These are phyloP conservation scores for Plotosus lineatus DNA, from an alignment of 2,113 vertebrate genomes.

Conservation along the genomic window DNA sequence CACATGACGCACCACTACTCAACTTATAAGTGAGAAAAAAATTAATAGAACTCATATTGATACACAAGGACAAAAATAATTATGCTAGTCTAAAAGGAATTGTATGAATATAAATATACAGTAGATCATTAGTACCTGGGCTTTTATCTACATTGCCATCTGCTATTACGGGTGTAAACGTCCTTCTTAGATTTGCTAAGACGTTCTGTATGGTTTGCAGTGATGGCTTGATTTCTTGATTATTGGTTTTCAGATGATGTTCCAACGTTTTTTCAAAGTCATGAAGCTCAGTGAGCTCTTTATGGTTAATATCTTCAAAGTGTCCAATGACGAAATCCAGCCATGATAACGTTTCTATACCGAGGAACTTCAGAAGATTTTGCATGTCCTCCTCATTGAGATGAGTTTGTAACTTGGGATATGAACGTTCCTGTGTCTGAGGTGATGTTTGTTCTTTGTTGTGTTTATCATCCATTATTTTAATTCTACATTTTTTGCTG, in stretches of 20 bases:
- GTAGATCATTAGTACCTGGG: constrained; percentile 63
- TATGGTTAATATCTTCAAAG: constrained; percentile 31
- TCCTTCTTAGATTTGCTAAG: constrained; percentile 66
- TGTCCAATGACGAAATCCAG: constrained; percentile 64
- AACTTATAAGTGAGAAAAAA: background rate
- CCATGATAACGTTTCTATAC: constrained; percentile 65
- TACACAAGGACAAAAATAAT: background rate
- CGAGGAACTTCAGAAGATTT: constrained; percentile 60
- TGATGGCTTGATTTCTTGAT: constrained; percentile 37
- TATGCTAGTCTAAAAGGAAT: background rate
- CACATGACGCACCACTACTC: background rate
- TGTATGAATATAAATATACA: background rate
- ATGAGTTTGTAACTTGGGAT: constrained; percentile 57
- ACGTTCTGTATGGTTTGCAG: constrained; percentile 69
- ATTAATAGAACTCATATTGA: background rate
- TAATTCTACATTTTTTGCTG: background rate
- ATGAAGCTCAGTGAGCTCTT: constrained; percentile 59
- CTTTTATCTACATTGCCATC: constrained; percentile 52
- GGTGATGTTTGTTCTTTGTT: background rate
- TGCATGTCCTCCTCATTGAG: constrained; percentile 52
- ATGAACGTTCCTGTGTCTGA: constrained; percentile 47
- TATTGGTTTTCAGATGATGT: constrained; percentile 56
- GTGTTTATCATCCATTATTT: background rate
- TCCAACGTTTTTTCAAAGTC: constrained; percentile 62
- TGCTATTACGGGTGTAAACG: constrained; percentile 54